Percentiles rank a stretch among this genome's conserved stretches.
Conservation (phyloP, 1,140 invertebrate species). For the Leguminivora glycinivorella region DNA sequence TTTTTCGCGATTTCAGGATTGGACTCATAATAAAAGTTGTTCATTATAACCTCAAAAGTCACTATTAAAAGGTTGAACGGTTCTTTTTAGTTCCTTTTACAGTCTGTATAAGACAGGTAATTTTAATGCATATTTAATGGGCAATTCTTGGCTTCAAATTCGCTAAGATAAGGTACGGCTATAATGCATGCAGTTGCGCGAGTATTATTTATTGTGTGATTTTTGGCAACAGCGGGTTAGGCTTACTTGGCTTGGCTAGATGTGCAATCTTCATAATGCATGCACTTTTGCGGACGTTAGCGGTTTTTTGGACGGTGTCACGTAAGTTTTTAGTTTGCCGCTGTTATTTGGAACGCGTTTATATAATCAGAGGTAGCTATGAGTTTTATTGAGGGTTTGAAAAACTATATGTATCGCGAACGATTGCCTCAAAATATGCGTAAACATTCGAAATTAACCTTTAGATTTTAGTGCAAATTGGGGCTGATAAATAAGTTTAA, state of each 20-base stretch:
- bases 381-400: neutral
- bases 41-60: too few relatives aligned
- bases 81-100: too few relatives aligned
- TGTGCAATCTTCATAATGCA: slow-evolving; percentile 78
- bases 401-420: too few relatives aligned
- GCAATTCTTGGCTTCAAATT: slow-evolving; percentile 78
- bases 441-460: too few relatives aligned
- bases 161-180: slow-evolving; percentile 75
- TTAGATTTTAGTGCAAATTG: too few relatives aligned
- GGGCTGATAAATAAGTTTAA: too few relatives aligned
- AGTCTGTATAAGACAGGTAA: slow-evolving; percentile 76
- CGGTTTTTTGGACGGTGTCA: slow-evolving; percentile 51
- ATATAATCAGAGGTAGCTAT: neutral
- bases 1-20: too few relatives aligned
- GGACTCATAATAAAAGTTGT: too few relatives aligned
- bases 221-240: slow-evolving; percentile 73
- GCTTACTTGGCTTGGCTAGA: slow-evolving; percentile 72
- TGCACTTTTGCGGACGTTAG: slow-evolving; percentile 67
- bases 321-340: neutral
- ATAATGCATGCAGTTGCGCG: slow-evolving; percentile 76
- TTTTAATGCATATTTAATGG: slow-evolving; percentile 79
- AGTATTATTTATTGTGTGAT: slow-evolving; percentile 77
- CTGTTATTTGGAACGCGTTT: neutral
- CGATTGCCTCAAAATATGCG: too few relatives aligned
- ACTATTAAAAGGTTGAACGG: too few relatives aligned